Evolutionary conservation across 2,113 vertebrate genomes (phyloP).

Genomic region (Platanista minor): DNA sequence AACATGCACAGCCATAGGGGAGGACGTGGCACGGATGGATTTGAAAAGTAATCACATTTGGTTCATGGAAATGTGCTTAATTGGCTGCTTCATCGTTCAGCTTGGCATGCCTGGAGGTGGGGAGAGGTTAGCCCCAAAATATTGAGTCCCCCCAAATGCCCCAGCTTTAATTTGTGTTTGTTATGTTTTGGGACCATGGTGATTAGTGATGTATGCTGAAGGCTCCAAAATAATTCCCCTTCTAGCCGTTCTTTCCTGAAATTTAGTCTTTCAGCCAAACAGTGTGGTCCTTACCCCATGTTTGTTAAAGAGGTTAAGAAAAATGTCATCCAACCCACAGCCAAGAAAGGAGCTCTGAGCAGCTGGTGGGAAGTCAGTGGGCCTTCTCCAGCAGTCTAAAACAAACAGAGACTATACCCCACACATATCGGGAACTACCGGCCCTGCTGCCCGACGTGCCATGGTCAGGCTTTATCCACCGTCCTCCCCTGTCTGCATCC

Average conservation of each 20-base stretch:
- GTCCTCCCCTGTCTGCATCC: accelerated
- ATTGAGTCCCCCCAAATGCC: accelerated
- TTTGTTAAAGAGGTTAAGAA: conserved; percentile 47
- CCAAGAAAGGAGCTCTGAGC: not conserved
- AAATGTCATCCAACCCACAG: conserved; percentile 31
- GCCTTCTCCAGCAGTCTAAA: not conserved
- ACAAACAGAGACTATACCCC: not conserved
- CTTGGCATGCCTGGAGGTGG: accelerated
- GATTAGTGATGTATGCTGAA: conserved; percentile 12
- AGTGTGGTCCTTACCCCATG: not conserved
- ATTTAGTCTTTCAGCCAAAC: not conserved
- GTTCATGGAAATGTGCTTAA: not conserved
- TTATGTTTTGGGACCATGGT: not conserved
- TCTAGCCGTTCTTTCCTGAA: not conserved
- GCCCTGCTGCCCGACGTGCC: accelerated
- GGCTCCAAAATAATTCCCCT: not conserved
- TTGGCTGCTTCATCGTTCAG: accelerated
- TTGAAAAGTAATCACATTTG: accelerated
- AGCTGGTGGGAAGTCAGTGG: not conserved
- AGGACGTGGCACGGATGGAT: accelerated
- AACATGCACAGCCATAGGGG: accelerated
- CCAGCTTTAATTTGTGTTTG: not conserved
- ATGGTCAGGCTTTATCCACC: accelerated
- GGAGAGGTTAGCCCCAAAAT: not conserved
- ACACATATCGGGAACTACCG: accelerated